Evolutionary conservation across 2,888 invertebrate species (phyloP), one percentile per base, ranked within the genome.

Genomic region (Epistrophe grossulariae): DNA sequence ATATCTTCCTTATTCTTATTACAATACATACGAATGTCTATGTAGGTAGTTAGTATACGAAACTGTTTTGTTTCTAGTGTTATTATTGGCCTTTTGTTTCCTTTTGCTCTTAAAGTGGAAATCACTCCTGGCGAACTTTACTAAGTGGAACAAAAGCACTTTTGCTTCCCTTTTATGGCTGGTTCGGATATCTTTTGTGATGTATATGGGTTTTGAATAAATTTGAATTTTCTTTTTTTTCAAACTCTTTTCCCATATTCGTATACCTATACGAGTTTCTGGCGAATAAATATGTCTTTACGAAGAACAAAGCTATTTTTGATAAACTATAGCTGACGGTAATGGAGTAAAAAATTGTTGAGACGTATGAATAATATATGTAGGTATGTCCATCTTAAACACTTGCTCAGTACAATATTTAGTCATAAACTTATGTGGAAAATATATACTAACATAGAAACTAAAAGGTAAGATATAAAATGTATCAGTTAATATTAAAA

Each of bases 81-180:
- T 68, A 68, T 68, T 68, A 68, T 68, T 68, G 68, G 68, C 68
- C 66, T 66, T 66, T 66, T 66, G 66, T 66, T 66, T 66, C 66
- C 66, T 50, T 66, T 66, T 66, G 66, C 48, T 66, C 66, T 50
- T 66, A 35, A 50, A 66, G 66, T 66, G 48, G 31, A 66, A 66
- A 66, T 66, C 66, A 66, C 66, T 66, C 66, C 66, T 66, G 66
- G 48, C 48, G 66, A 66, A 66, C 48, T 50, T 66, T 35, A 35
- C 66, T 50, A 66, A 66, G 66, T 66, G 66, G 66, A 15, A 66
- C 66, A 66, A 50, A 50, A 66, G 66, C 66, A 50, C 48, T 66
- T 66, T 66, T 66, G 48, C 66, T 48, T 66, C 31, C 66, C 17
- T 66, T 66, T 66, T 66, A 66, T 66, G 48, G 48, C 35, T 66